Percentiles rank a stretch among this genome's conserved stretches.
Conservation (phyloP, 2,113 vertebrate genomes). For the Chauna torquata region DNA sequence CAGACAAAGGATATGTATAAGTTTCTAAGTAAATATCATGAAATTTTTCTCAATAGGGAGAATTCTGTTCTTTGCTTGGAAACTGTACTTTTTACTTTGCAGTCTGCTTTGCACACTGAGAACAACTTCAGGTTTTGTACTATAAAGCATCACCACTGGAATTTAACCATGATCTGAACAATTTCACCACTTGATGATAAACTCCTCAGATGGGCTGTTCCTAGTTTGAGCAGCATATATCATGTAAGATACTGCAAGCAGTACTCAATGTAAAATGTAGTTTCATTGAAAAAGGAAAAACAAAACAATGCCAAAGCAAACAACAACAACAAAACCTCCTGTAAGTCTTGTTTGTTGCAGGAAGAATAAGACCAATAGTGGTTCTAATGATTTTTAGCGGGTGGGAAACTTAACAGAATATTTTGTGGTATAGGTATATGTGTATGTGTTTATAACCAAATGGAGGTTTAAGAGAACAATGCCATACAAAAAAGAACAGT, state of each 20-base stretch:
- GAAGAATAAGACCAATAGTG: not conserved
- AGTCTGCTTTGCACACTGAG: not conserved
- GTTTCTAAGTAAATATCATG: not conserved
- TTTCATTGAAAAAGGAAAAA: not conserved
- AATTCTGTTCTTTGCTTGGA: not conserved
- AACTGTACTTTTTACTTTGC: not conserved
- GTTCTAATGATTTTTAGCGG: not conserved
- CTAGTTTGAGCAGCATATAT: not conserved
- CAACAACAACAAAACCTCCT: not conserved
- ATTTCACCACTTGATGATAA: not conserved
- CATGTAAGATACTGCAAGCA: not conserved
- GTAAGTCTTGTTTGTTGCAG: not conserved
- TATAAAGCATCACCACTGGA: not conserved
- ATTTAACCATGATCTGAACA: not conserved
- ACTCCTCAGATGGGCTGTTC: not conserved
- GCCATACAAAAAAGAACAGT: not conserved
- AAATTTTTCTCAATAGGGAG: not conserved
- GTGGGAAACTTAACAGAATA: not conserved
- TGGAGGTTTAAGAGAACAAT: not conserved
- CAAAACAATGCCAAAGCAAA: not conserved
- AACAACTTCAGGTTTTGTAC: not conserved
- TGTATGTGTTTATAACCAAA: not conserved
- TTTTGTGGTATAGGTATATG: not conserved
- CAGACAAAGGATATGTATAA: not conserved
- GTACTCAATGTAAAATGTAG: not conserved